A percentile compares a stretch with the other conserved stretches of the same genome.
Conservation (phyloP, 1,140 invertebrate genomes). For the Bombus superbus region DNA sequence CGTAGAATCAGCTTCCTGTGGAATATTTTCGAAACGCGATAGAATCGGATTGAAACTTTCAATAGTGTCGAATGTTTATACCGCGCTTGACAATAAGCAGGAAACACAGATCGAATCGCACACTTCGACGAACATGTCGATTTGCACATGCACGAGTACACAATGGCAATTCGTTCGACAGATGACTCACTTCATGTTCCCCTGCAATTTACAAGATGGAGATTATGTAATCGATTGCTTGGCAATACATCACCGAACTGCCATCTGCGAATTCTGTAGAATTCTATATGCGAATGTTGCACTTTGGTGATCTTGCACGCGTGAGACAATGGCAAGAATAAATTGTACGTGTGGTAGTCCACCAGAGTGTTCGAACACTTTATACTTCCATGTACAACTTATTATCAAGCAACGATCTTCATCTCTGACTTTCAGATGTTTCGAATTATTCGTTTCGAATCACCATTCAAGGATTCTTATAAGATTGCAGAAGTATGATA, state of each 20-base stretch:
- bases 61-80: conserved; percentile 1
- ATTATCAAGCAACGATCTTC: not conserved
- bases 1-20: not conserved
- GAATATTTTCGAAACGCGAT: not conserved
- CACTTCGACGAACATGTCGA: conserved; percentile 19
- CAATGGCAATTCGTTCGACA: not conserved
- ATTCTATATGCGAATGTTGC: not conserved
- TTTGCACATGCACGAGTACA: not conserved
- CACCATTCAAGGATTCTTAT: not conserved
- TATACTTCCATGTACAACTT: not conserved
- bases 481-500: not conserved
- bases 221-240: conserved; percentile 40
- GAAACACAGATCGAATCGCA: conserved; percentile 11
- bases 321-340: not conserved
- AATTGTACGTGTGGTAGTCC: not conserved
- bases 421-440: not conserved
- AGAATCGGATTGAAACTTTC: not conserved
- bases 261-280: conserved; percentile 2
- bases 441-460: conserved; percentile 9
- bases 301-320: not conserved
- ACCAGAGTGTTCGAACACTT: not conserved
- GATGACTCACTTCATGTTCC: conserved; percentile 27
- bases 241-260: conserved; percentile 9
- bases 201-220: not conserved
- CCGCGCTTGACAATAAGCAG: not conserved